These are phyloP conservation scores for Hololepta plana DNA, from an alignment of 2,888 invertebrate genomes.

Conservation along the genomic window DNA sequence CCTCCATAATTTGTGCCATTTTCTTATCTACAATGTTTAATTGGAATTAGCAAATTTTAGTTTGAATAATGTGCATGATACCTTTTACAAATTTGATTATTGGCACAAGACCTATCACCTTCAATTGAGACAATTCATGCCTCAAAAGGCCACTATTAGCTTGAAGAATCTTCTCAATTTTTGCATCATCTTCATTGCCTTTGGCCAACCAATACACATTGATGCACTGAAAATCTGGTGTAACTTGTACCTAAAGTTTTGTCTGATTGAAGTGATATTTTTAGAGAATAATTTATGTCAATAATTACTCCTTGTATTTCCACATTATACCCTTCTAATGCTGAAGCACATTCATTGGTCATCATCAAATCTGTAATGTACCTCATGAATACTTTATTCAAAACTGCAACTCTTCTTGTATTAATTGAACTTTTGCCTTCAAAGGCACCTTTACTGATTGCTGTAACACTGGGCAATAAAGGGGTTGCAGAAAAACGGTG, in stretches of 20 bases:
- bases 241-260: conserved; percentile 36
- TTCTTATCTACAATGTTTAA: conserved; percentile 33
- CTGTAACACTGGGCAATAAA: background rate
- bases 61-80: conserved; percentile 14
- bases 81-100: conserved; percentile 54
- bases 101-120: conserved; percentile 60
- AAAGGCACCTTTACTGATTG: conserved; percentile 23
- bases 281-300: background rate
- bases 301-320: conserved; percentile 47
- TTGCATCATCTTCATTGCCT: conserved; percentile 30
- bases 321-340: conserved; percentile 44
- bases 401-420: conserved; percentile 39
- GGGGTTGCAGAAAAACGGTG: background rate
- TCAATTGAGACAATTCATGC: conserved; percentile 53
- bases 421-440: conserved; percentile 34
- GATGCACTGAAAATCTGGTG: conserved; percentile 43
- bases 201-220: conserved; percentile 57
- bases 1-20: conserved; percentile 32
- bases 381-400: conserved; percentile 70
- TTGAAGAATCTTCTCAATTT: conserved; percentile 32
- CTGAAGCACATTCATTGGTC: conserved; percentile 43
- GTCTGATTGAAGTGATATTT: background rate
- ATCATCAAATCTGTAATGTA: conserved; percentile 63
- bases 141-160: conserved; percentile 39
- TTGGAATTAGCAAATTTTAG: background rate